These are phyloP conservation scores for Amblyopsis rosae DNA, from an alignment of 2,113 vertebrate species.

Conservation along the genomic window DNA sequence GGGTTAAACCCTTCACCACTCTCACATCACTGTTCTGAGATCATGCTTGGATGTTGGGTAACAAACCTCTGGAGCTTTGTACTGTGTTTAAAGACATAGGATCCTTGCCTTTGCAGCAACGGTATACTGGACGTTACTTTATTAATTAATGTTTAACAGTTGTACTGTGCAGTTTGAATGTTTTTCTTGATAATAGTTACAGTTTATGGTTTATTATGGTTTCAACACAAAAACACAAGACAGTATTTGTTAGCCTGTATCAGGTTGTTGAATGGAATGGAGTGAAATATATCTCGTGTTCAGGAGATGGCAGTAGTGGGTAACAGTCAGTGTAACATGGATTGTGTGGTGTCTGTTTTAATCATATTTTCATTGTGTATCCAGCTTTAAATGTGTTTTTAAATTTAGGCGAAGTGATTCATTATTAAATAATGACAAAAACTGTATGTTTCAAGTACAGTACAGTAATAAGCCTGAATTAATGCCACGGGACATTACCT, in stretches of 20 bases:
- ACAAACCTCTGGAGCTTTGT: conserved; percentile 42
- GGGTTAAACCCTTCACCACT: conserved; percentile 27
- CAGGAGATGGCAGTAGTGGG: conserved; percentile 71
- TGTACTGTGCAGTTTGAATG: background rate
- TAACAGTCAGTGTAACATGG: conserved; percentile 15
- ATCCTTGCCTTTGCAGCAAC: conserved; percentile 29
- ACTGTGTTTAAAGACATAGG: conserved; percentile 31
- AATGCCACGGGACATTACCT: no score
- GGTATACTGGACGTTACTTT: conserved; percentile 10
- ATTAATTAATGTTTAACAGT: background rate
- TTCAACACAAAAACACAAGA: conserved; percentile 38
- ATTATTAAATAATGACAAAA: background rate
- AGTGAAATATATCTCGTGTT: background rate
- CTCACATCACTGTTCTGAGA: conserved; percentile 49
- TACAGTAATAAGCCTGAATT: background rate
- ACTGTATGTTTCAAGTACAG: no score
- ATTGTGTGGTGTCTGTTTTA: background rate
- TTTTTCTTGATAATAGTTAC: conserved; percentile 3
- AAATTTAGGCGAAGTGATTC: background rate
- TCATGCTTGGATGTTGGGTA: conserved; percentile 56
- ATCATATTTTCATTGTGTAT: background rate
- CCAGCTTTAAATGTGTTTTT: background rate
- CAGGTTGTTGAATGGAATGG: conserved; percentile 35
- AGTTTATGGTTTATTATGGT: conserved; percentile 8
- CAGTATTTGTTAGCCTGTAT: conserved; percentile 13